Evolutionary conservation across 2,888 invertebrate species (phyloP).

Genomic region (Hypselothyrea guttata): DNA sequence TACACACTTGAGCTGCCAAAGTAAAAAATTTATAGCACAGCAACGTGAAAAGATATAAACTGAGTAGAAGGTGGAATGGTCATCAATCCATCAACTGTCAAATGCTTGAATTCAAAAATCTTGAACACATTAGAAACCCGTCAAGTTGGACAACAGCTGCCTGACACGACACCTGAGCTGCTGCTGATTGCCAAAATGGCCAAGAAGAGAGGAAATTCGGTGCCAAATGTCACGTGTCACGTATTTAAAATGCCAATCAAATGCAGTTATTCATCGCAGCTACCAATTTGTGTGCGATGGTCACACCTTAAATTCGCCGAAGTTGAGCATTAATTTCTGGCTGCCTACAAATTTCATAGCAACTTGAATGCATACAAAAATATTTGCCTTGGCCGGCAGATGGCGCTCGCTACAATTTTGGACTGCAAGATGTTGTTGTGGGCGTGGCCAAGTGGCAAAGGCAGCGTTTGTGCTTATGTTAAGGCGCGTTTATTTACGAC

Average conservation of each 20-base stretch:
- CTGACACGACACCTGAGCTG: slow-evolving; percentile 18
- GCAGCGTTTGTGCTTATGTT: slow-evolving; percentile 62
- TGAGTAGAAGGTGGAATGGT: slow-evolving; percentile 16
- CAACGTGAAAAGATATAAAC: slow-evolving; percentile 1
- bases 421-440: slow-evolving; percentile 35
- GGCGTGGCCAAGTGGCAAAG: slow-evolving; percentile 50
- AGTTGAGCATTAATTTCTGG: too few species aligned
- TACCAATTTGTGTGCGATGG: too few species aligned
- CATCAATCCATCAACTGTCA: slow-evolving; percentile 68
- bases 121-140: slow-evolving; percentile 40
- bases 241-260: slow-evolving; percentile 53
- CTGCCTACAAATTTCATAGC: too few species aligned
- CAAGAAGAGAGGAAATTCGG: slow-evolving; percentile 7
- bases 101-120: slow-evolving; percentile 45
- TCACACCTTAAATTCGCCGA: too few species aligned
- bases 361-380: too few species aligned
- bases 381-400: slow-evolving; percentile 27
- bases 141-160: slow-evolving; percentile 10
- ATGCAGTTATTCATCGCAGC: slow-evolving; percentile 2
- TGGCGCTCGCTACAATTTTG: slow-evolving; percentile 20
- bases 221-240: slow-evolving; percentile 27
- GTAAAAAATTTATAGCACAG: neutral
- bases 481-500: slow-evolving; percentile 73
- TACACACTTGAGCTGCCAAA: neutral
- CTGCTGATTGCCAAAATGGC: slow-evolving; percentile 40